Evolutionary conservation across 1,140 invertebrate species (phyloP), one percentile per base, ranked within the genome.

Genomic region (Paramacrobiotus metropolitanus): DNA sequence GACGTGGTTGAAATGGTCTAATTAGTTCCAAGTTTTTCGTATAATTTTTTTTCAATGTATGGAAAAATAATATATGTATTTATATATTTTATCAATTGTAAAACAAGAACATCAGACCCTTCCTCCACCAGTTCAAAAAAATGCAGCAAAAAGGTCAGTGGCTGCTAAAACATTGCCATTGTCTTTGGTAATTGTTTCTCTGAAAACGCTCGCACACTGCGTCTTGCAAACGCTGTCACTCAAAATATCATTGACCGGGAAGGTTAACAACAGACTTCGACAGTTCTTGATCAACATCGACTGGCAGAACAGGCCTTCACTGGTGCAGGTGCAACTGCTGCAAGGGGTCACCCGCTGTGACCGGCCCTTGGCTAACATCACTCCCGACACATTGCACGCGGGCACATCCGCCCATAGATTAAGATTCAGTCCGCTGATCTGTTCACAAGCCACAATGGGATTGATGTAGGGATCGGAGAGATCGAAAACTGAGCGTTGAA

Each of bases 271-370:
- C 31, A 91, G 75, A 65, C 85, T 82, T 34, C 80, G 80, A 70
- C 88, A 93, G 70, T 89, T 85, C 9, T 85, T 87, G 60, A 93
- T 83, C 64, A 85, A 80, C 20, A 91, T 73, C 0, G 87, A 90
- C 31, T 87, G 86, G 70, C 88, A 92, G 69, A 87, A 83, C 1
- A 84, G 81, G 15, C 79, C 79, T 73, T 81, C 79, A 62, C 72
- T 74, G 1, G 79, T 81, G 64, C 80, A 81, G n/a, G 79, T 79
- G 65, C 79, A 81, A 65, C 76, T 78, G 3, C 78, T 72, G 64
- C 79, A 81, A 1, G 79, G 79, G 2, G 78, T 79, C 30, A 78
- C 72, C 61, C 77, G 67, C 29, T 72, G 69, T 0, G 79, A 75
- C 34, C 70, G 69, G 2, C 79, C 79, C 2, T 76, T 66, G n/a